Conservation (phyloP, 2,797 vertebrate species). For the Sebastes steindachneri region DNA sequence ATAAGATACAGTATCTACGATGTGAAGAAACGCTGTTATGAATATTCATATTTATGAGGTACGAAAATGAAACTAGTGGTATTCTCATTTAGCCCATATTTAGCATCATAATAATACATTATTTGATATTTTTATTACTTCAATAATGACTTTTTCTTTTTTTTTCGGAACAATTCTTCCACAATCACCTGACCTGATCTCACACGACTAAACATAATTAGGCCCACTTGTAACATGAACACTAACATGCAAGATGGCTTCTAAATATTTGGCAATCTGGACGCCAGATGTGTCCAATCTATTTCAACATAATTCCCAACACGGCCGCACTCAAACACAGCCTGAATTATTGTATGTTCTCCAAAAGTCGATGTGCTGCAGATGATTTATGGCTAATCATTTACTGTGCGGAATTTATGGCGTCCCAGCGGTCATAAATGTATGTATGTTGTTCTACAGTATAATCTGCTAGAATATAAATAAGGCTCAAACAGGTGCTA, state of each 20-base stretch:
- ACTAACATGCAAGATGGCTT: slow-evolving; percentile 21
- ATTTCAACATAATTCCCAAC: slow-evolving; percentile 34
- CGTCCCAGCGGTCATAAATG: slow-evolving; percentile 15
- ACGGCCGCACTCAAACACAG: slow-evolving; percentile 15
- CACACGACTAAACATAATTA: slow-evolving; percentile 22
- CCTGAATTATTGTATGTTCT: slow-evolving; percentile 33
- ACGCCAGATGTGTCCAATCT: slow-evolving; percentile 68
- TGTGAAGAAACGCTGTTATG: background rate
- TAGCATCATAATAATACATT: background rate
- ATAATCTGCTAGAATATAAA: slow-evolving; percentile 3
- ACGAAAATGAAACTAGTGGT: background rate
- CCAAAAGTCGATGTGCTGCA: slow-evolving; percentile 7
- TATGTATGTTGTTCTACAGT: background rate
- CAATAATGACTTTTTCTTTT: background rate
- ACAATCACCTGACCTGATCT: slow-evolving; percentile 3
- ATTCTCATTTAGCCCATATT: background rate
- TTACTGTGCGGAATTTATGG: slow-evolving; percentile 5
- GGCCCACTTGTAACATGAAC: slow-evolving; percentile 30
- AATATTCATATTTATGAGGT: background rate
- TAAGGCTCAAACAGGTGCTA: slow-evolving; percentile 8
- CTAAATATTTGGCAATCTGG: slow-evolving; percentile 55
- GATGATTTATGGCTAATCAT: slow-evolving; percentile 37
- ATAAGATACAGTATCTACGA: background rate
- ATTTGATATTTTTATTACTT: background rate
- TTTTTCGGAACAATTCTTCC: background rate